Base-by-base conservation (phyloP, 2,888 invertebrate species). In the Melanophora roralis region DNA sequence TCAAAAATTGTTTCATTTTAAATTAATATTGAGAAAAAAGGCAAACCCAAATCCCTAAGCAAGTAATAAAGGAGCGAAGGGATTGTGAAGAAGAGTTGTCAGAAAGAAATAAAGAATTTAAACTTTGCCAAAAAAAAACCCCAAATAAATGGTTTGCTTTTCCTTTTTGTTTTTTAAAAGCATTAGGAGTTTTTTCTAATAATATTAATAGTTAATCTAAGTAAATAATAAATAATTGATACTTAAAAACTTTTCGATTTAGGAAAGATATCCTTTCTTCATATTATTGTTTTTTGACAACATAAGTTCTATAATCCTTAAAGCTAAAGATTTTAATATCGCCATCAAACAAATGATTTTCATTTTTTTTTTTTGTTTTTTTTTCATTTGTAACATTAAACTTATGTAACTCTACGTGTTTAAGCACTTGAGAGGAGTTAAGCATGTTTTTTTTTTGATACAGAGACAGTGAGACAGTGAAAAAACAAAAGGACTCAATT, bases 301-400 rank as follows among this genome's bases (percentile, higher is more conserved):
- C 64, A 64, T 77, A 78, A 72, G 65, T 45, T 53, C 72, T 60
- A 67, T 67, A 72, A 78, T 72, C 16, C 11, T 57, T n/a, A 47
- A 72, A 72, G 51, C 36, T 53, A 27, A 69, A 40, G 40, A 21
- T 59, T 40, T 59, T 59, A 59, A 59, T 40, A 59, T 32, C 57
- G 49, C 27, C 55, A 47, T 64, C 51, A 57, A 72, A 36, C 23
- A 45, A 49, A 51, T 11, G 21, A n/a, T n/a, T n/a, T n/a, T n/a
- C n/a, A n/a, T 32, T 51, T 49, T 21, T 51, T 34, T 14, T 38
- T 23, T 23, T 21, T n/a, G 40, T n/a, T 5, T 43, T 45, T 23
- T 23, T 40, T 43, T 43, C 27, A 32, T 45, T 16, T 67, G 12
- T 43, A 32, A 43, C 53, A 62, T 34, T 62, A 45, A 16, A 68